Percentiles rank a stretch among this genome's conserved stretches.
Evolutionary conservation across 1,140 invertebrate genomes (phyloP).

Genomic region (Drosophila nebulosa): DNA sequence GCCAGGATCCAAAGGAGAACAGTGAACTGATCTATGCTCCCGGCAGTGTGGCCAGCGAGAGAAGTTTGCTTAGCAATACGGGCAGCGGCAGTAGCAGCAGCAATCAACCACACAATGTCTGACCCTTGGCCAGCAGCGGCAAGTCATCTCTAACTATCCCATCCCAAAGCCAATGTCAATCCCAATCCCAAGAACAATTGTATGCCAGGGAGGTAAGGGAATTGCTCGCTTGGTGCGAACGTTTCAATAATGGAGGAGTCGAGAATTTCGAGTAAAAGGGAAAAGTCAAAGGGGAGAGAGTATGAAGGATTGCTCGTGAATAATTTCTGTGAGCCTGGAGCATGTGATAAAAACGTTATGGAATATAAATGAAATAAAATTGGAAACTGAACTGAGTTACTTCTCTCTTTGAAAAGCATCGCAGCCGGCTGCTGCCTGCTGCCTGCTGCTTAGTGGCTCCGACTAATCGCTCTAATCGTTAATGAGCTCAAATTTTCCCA

Average conservation of each 20-base stretch:
- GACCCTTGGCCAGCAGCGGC: conserved; percentile 43
- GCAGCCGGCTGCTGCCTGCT: too few relatives aligned
- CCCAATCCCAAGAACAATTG: conserved; percentile 54
- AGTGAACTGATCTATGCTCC: conserved; percentile 77
- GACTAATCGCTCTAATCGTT: too few relatives aligned
- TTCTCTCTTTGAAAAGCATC: too few relatives aligned
- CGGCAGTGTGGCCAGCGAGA: conserved; percentile 76
- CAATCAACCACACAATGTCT: conserved; percentile 69
- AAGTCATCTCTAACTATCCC: conserved; percentile 12
- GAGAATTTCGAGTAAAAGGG: conserved; percentile 67
- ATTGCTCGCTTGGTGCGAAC: conserved; percentile 72
- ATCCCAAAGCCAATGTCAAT: conserved; percentile 4
- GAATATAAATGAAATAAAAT: background rate
- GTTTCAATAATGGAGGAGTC: conserved; percentile 69
- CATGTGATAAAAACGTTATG: background rate
- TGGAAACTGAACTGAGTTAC: too few relatives aligned
- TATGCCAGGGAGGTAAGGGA: conserved; percentile 73
- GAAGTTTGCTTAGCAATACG: conserved; percentile 71
- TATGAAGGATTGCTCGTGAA: background rate
- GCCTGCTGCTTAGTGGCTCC: too few relatives aligned
- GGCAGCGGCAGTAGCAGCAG: conserved; percentile 72
- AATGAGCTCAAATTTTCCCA: too few relatives aligned
- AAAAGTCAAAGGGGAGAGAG: conserved; percentile 2
- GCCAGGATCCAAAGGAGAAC: conserved; percentile 53
- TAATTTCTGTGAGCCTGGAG: too few relatives aligned